Evolutionary conservation across 2,113 vertebrate genomes (phyloP).

Genomic region (Corynorhinus townsendii): DNA sequence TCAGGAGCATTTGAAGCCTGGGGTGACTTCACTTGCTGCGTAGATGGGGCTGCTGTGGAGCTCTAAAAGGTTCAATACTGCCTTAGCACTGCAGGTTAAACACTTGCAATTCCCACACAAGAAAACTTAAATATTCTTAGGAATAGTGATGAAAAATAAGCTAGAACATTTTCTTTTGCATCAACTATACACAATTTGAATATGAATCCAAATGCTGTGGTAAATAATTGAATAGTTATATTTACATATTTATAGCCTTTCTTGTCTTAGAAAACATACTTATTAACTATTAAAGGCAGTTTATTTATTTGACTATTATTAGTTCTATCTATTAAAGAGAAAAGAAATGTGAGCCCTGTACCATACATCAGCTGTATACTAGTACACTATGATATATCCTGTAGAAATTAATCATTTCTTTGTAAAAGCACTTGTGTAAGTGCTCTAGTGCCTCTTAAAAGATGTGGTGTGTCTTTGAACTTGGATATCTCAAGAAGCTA

Average conservation of each 20-base stretch:
- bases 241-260: background rate
- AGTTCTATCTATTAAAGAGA: background rate
- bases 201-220: background rate
- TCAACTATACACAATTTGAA: conserved; percentile 2
- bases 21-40: conserved; percentile 88
- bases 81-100: background rate
- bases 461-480: background rate
- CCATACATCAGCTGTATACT: background rate
- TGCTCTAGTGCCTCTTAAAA: background rate
- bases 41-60: conserved; percentile 79
- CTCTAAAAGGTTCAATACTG: conserved; percentile 80
- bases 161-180: background rate
- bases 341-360: background rate
- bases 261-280: conserved; percentile 5
- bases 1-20: conserved; percentile 86
- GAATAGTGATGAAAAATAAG: background rate
- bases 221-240: background rate
- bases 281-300: conserved; percentile 4
- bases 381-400: background rate
- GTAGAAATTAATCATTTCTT: background rate
- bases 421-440: background rate
- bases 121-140: background rate
- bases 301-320: conserved; percentile 1
- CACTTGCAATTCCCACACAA: background rate
- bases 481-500: background rate